Conservation (phyloP, 2,888 invertebrate species). For the Trimorus sp. region DNA sequence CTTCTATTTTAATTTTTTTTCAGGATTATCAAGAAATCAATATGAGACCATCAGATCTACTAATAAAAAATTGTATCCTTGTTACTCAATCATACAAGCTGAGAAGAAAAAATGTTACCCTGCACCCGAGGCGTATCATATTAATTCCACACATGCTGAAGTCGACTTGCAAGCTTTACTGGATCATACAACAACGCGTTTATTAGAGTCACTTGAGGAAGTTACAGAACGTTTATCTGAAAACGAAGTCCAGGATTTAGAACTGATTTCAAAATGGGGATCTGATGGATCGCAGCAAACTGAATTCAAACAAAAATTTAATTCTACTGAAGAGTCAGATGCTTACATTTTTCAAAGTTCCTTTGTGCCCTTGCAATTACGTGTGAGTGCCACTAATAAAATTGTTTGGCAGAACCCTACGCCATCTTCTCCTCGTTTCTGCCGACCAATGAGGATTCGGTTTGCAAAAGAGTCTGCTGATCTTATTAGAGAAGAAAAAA, state of each 20-base stretch:
- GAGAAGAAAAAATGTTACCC: too few relatives aligned
- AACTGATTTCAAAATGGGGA: slow-evolving; percentile 70
- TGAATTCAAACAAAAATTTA: slow-evolving; percentile 72
- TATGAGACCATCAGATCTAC: too few relatives aligned
- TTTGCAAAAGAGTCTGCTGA: slow-evolving; percentile 65
- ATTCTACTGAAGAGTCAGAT: slow-evolving; percentile 66
- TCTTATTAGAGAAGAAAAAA: slow-evolving; percentile 60
- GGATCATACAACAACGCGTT: too few relatives aligned
- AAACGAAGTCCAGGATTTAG: slow-evolving; percentile 59
- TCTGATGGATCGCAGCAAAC: slow-evolving; percentile 72
- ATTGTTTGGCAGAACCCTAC: slow-evolving; percentile 72
- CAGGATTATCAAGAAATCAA: too few relatives aligned
- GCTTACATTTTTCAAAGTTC: slow-evolving; percentile 72
- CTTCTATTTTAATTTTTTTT: too few relatives aligned
- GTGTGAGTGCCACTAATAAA: slow-evolving; percentile 39
- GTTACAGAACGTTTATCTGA: too few relatives aligned
- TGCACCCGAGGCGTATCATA: too few relatives aligned
- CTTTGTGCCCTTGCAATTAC: slow-evolving; percentile 42
- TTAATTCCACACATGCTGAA: too few relatives aligned
- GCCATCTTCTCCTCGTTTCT: slow-evolving; percentile 71
- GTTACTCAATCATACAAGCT: too few relatives aligned
- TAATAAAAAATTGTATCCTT: too few relatives aligned
- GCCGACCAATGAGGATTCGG: slow-evolving; percentile 65
- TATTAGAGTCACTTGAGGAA: too few relatives aligned
- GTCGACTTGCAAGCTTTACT: too few relatives aligned